These are phyloP conservation scores for Elanoides forficatus DNA, from an alignment of 2,113 vertebrate species.

Conservation along the genomic window DNA sequence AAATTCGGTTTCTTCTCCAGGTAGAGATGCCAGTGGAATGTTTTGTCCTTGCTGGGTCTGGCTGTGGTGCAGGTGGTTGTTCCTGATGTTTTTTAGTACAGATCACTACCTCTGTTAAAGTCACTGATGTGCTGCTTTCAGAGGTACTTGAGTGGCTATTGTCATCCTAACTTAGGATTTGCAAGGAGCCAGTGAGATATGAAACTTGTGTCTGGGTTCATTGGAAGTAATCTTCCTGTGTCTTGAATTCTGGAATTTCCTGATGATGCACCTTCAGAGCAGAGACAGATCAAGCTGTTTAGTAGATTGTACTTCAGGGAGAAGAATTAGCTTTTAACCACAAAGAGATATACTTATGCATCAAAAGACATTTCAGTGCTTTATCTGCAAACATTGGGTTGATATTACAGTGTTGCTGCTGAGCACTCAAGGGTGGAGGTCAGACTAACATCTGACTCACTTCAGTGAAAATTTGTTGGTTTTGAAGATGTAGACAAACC, in stretches of 20 bases:
- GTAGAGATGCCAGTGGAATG: not conserved
- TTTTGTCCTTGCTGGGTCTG: not conserved
- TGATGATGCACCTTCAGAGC: not conserved
- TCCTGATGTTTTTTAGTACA: not conserved
- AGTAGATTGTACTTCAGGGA: not conserved
- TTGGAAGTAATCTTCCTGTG: not conserved
- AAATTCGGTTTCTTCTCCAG: not conserved
- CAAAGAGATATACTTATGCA: too few species aligned
- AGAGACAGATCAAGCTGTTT: not conserved
- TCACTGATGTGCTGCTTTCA: not conserved
- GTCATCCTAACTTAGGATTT: not conserved
- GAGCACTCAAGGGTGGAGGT: not conserved
- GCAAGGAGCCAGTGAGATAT: not conserved
- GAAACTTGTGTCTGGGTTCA: not conserved
- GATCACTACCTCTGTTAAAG: not conserved
- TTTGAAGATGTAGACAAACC: not conserved
- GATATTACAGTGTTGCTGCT: not conserved
- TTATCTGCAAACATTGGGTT: not conserved
- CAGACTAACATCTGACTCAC: not conserved
- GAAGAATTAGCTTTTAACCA: not conserved
- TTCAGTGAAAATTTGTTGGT: not conserved
- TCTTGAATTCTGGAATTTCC: not conserved
- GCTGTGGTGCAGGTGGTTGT: not conserved
- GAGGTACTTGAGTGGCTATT: not conserved
- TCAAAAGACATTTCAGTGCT: not conserved